Percentiles rank a stretch among this genome's conserved stretches.
These are phyloP conservation scores for Hydrocynus forskahlii DNA, from an alignment of 2,797 vertebrate genomes.

Conservation along the genomic window DNA sequence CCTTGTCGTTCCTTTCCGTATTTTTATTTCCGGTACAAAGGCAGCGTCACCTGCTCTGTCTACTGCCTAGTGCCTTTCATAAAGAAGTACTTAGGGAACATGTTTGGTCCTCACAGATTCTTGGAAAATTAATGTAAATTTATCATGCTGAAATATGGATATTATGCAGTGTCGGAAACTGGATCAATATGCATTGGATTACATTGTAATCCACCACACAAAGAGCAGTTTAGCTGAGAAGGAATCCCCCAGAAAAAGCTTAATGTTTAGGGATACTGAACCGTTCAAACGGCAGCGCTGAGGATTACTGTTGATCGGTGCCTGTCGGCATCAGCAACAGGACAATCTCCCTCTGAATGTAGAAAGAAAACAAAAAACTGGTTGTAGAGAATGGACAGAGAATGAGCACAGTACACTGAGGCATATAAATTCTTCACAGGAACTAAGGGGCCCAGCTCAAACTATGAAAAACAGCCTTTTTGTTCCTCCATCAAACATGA, in stretches of 20 bases:
- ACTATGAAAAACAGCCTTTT: not conserved
- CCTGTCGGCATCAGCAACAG: not conserved
- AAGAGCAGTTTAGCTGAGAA: not conserved
- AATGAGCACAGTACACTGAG: too few relatives aligned
- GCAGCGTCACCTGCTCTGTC: not conserved
- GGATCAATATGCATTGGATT: conserved; percentile 5
- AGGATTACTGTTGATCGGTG: not conserved
- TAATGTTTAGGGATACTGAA: not conserved
- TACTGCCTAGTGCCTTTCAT: not conserved
- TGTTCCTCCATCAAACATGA: not conserved
- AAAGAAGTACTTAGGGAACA: not conserved
- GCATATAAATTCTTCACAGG: not conserved
- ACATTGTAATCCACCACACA: not conserved
- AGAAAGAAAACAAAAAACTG: not conserved
- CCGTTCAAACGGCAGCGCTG: not conserved
- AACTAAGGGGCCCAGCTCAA: not conserved
- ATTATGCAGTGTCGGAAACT: not conserved
- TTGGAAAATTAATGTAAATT: not conserved
- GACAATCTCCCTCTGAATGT: not conserved
- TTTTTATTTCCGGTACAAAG: not conserved
- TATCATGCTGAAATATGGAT: not conserved
- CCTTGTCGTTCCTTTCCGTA: not conserved
- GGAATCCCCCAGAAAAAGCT: not conserved
- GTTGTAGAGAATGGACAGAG: not conserved
- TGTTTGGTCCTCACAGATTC: not conserved